These are phyloP conservation scores for Tridacna crocea DNA, from an alignment of 2,888 invertebrate species.

Conservation along the genomic window DNA sequence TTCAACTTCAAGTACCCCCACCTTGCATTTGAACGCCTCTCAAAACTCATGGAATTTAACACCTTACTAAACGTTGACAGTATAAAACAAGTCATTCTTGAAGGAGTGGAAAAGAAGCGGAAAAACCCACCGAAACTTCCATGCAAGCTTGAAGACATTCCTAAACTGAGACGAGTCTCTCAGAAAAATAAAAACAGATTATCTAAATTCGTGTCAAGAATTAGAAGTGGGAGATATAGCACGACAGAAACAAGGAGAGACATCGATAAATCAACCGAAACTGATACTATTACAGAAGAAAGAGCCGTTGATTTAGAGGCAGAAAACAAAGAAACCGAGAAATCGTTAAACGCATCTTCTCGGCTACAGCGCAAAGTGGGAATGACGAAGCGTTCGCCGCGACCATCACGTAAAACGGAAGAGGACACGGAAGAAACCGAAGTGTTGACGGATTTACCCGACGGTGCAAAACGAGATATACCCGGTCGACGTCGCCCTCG, in stretches of 20 bases:
- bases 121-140: constrained; percentile 66
- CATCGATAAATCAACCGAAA: constrained; percentile 51
- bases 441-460: not conserved
- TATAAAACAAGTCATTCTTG: constrained; percentile 81
- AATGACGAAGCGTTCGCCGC: constrained; percentile 14
- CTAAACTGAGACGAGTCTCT: constrained; percentile 67
- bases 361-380: constrained; percentile 3
- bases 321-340: constrained; percentile 6
- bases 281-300: constrained; percentile 33
- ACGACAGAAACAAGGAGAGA: constrained; percentile 45
- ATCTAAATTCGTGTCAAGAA: constrained; percentile 59
- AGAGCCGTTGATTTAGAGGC: constrained; percentile 29
- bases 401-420: not conserved
- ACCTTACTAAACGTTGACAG: constrained; percentile 81
- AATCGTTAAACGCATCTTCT: not conserved
- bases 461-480: constrained; percentile 41
- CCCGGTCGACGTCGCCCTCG: constrained; percentile 53
- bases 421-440: constrained; percentile 3
- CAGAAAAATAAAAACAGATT: constrained; percentile 66
- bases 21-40: constrained; percentile 83
- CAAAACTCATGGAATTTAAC: constrained; percentile 85
- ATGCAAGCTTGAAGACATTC: constrained; percentile 66
- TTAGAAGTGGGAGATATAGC: constrained; percentile 55
- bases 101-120: constrained; percentile 74
- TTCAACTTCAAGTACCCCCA: constrained; percentile 85